These are phyloP conservation scores for Trachelus troglodyta DNA, from an alignment of 2,888 invertebrate species.

Conservation along the genomic window DNA sequence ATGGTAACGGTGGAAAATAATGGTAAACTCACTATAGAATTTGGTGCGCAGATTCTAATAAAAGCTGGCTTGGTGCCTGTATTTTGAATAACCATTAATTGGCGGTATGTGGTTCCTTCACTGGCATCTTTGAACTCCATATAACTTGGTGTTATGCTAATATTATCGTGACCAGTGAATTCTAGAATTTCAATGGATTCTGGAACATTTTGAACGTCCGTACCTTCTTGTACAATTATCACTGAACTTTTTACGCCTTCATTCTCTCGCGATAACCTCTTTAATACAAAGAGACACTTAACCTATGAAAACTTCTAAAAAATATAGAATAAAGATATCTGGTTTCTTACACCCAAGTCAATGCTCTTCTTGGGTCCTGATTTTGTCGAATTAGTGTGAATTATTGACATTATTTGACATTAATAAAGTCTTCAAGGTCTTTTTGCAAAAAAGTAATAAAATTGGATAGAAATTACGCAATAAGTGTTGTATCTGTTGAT, in stretches of 20 bases:
- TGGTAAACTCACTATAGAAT: conserved; percentile 58
- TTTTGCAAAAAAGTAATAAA: not conserved
- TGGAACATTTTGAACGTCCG: conserved; percentile 1
- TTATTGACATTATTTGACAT: not conserved
- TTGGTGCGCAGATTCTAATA: conserved; percentile 58
- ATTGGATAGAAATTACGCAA: not conserved
- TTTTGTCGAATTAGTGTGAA: not conserved
- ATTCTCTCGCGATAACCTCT: not conserved
- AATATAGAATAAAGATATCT: not conserved
- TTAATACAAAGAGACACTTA: not conserved
- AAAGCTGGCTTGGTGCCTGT: conserved; percentile 53
- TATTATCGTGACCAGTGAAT: conserved; percentile 37
- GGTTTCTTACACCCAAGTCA: not conserved
- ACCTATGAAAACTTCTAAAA: not conserved
- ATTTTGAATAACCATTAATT: conserved; percentile 60
- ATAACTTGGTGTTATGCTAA: conserved; percentile 59
- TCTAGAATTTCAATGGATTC: conserved; percentile 7
- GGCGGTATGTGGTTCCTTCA: conserved; percentile 60
- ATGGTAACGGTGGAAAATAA: not conserved
- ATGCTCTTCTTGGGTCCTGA: not conserved
- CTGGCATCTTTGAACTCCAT: conserved; percentile 64
- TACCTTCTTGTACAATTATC: conserved; percentile 6
- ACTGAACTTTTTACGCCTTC: conserved; percentile 3
- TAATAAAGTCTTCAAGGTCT: not conserved
- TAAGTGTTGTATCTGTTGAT: not conserved